phyloP scores from a whole-genome alignment of 2,888 invertebrate genomes.

The Urechis unicinctus region DNA sequence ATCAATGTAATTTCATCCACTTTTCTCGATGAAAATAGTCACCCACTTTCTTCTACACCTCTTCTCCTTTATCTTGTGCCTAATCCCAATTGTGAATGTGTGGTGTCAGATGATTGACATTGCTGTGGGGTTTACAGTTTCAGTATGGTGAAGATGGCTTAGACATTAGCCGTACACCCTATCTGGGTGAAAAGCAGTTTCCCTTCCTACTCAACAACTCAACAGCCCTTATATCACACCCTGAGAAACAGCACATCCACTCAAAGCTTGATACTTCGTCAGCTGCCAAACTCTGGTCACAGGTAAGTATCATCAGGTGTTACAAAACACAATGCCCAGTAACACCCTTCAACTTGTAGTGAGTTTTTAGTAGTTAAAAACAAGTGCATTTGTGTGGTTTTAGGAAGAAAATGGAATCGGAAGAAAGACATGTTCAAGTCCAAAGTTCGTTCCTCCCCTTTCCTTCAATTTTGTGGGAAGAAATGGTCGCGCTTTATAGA shows the following conservation, averaged over 20 bases:
- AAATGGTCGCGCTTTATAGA: slow-evolving; percentile 6
- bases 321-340: no score
- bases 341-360: no score
- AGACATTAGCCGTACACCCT: slow-evolving; percentile 82
- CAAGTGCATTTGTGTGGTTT: no score
- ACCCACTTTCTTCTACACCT: background rate
- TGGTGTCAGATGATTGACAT: background rate
- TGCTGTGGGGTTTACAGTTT: slow-evolving; percentile 56
- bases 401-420: no score
- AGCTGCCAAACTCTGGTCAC: slow-evolving; percentile 59
- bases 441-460: slow-evolving; percentile 16
- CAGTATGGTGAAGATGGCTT: slow-evolving; percentile 53
- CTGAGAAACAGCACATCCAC: slow-evolving; percentile 59
- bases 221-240: slow-evolving; percentile 60
- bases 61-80: no score
- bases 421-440: slow-evolving; percentile 19
- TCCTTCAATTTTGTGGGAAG: slow-evolving; percentile 31
- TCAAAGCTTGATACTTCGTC: slow-evolving; percentile 55
- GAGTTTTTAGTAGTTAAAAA: no score
- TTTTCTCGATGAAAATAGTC: background rate
- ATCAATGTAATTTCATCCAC: background rate
- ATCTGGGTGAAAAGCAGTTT: slow-evolving; percentile 69
- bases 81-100: no score
- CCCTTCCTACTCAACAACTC: slow-evolving; percentile 75
- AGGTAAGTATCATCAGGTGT: no score